A percentile compares a stretch with the other conserved stretches of the same genome.
phyloP scores from a whole-genome alignment of 2,888 invertebrate genomes.

The Elaeidobius kamerunicus region DNA sequence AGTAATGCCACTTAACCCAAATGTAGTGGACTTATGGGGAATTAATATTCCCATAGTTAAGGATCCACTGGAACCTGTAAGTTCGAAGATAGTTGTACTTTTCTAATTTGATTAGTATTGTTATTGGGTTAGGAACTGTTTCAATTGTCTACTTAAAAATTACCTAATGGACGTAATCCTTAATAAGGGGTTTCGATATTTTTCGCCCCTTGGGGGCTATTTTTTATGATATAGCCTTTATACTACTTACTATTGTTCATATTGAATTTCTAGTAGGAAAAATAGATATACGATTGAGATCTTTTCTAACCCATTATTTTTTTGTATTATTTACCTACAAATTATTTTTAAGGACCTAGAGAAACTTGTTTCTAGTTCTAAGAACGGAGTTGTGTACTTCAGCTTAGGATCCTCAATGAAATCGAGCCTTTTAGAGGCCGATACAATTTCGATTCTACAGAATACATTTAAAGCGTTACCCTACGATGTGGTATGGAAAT shows the following conservation, averaged over 20 bases:
- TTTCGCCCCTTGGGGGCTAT: too few species aligned
- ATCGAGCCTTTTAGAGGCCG: conserved; percentile 23
- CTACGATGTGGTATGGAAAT: conserved; percentile 38
- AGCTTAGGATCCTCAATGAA: conserved; percentile 35
- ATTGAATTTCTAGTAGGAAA: too few species aligned
- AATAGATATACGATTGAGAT: too few species aligned
- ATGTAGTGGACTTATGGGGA: conserved; percentile 25
- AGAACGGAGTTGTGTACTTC: conserved; percentile 35
- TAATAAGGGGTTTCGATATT: too few species aligned
- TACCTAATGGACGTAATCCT: too few species aligned
- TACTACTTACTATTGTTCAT: too few species aligned
- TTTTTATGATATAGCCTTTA: too few species aligned
- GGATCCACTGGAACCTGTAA: conserved; percentile 21
- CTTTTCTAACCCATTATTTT: too few species aligned
- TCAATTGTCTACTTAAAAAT: too few species aligned
- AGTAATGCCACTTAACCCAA: conserved; percentile 21
- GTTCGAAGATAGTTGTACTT: conserved; percentile 4
- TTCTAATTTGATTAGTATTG: too few species aligned
- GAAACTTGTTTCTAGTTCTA: conserved; percentile 25
- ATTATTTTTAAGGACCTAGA: conserved; percentile 23
- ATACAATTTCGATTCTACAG: conserved; percentile 22
- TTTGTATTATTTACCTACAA: too few species aligned
- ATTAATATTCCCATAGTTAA: conserved; percentile 16
- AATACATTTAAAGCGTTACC: conserved; percentile 31
- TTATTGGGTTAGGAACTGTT: too few species aligned